Percentiles rank a stretch among this genome's conserved stretches.
phyloP scores from a whole-genome alignment of 2,888 invertebrate species.

The Drosophila sordidapex region DNA sequence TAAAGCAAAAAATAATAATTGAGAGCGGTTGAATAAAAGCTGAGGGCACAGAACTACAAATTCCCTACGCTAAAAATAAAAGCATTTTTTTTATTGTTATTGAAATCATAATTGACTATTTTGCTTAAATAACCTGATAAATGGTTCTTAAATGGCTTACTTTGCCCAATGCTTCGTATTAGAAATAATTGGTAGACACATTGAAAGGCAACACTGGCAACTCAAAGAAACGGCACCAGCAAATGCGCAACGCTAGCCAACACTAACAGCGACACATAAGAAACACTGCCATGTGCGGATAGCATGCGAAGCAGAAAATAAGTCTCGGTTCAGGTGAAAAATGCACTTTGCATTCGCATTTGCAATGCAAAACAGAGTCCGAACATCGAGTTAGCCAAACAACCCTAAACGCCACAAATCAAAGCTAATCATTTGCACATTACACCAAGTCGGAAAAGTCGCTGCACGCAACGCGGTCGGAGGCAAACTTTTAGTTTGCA shows the following conservation, averaged over 20 bases:
- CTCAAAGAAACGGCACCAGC: conserved; percentile 25
- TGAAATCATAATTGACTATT: not conserved
- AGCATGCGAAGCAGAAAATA: conserved; percentile 51
- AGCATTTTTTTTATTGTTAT: not conserved
- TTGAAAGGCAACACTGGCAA: not conserved
- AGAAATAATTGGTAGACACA: not conserved
- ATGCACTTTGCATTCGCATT: conserved; percentile 51
- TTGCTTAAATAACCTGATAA: not conserved
- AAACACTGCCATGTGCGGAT: conserved; percentile 51
- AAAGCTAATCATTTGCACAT: conserved; percentile 75
- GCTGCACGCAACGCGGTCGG: conserved; percentile 43
- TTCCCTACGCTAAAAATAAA: not conserved
- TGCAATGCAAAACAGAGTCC: conserved; percentile 52
- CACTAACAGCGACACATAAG: conserved; percentile 53
- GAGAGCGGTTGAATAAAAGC: not conserved
- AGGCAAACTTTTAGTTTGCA: conserved; percentile 36
- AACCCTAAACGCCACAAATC: conserved; percentile 71
- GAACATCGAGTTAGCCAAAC: conserved; percentile 28
- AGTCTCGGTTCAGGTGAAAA: conserved; percentile 50
- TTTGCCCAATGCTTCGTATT: not conserved
- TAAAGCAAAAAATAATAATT: conserved; percentile 20
- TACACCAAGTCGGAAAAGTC: conserved; percentile 39
- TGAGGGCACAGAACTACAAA: not conserved
- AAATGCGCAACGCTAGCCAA: conserved; percentile 54
- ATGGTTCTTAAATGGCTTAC: not conserved